A percentile compares a stretch with the other conserved stretches of the same genome.
phyloP scores from a whole-genome alignment of 2,888 invertebrate genomes.

The Celastrina argiolus region DNA sequence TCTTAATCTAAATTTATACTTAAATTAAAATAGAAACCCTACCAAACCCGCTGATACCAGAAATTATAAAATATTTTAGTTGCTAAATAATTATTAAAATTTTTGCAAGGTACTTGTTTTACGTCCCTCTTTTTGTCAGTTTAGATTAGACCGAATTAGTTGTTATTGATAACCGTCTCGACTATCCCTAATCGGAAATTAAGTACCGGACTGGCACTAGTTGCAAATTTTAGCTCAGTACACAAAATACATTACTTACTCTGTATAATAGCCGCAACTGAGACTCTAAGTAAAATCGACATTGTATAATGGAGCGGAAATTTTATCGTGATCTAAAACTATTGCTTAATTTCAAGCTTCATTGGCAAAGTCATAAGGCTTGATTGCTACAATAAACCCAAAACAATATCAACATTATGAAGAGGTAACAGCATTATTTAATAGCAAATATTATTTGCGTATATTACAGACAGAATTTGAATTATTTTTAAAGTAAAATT shows the following conservation, averaged over 20 bases:
- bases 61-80: too few relatives aligned
- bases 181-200: constrained; percentile 21
- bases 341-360: constrained; percentile 32
- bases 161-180: constrained; percentile 48
- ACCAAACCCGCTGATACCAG: too few relatives aligned
- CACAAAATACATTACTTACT: constrained; percentile 32
- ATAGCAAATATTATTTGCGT: too few relatives aligned
- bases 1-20: too few relatives aligned
- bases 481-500: too few relatives aligned
- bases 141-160: constrained; percentile 44
- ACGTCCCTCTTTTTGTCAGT: constrained; percentile 38
- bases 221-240: background rate
- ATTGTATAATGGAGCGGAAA: background rate
- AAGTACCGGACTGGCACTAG: background rate
- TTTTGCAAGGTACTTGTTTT: too few relatives aligned
- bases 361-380: constrained; percentile 36
- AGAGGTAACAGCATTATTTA: background rate
- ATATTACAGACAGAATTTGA: too few relatives aligned
- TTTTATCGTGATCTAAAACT: background rate
- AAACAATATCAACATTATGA: background rate
- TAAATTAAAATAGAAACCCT: too few relatives aligned
- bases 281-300: background rate
- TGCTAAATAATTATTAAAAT: too few relatives aligned
- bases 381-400: constrained; percentile 33
- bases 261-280: background rate